Percentiles rank a stretch among this genome's conserved stretches.
phyloP scores from a whole-genome alignment of 2,113 vertebrate genomes.

The Forbesichthys agassizii region DNA sequence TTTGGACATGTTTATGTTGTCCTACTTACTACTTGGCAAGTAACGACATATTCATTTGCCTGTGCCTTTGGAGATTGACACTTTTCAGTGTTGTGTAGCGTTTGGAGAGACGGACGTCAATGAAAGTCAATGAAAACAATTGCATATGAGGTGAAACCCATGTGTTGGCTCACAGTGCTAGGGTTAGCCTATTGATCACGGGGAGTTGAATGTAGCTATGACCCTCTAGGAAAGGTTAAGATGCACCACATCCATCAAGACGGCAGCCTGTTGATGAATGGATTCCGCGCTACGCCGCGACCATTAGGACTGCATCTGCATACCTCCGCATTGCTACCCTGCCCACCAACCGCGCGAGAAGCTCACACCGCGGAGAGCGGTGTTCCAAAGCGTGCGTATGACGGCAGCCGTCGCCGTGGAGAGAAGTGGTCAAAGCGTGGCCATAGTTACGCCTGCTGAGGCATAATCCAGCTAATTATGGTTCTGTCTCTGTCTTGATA shows the following conservation, averaged over 20 bases:
- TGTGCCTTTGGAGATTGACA: conserved; percentile 66
- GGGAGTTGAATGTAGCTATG: conserved; percentile 47
- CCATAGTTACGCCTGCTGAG: conserved; percentile 65
- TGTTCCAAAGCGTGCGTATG: not conserved
- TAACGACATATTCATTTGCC: conserved; percentile 54
- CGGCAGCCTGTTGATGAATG: conserved; percentile 31
- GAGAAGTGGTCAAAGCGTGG: conserved; percentile 49
- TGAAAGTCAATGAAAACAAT: conserved; percentile 41
- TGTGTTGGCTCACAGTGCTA: conserved; percentile 39
- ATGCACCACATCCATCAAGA: conserved; percentile 34
- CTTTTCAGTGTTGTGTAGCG: conserved; percentile 37
- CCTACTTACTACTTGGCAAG: conserved; percentile 26
- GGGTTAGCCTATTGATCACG: conserved; percentile 44
- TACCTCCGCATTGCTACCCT: conserved; percentile 1
- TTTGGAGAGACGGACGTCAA: conserved; percentile 42
- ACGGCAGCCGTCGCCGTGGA: conserved; percentile 38
- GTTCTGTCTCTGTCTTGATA: conserved; percentile 60
- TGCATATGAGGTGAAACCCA: conserved; percentile 41
- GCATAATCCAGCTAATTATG: conserved; percentile 48
- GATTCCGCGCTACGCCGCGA: conserved; percentile 29
- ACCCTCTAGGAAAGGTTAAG: conserved; percentile 35
- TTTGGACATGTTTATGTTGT: conserved; percentile 31
- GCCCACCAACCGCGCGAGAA: too few species aligned
- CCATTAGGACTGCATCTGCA: conserved; percentile 23
- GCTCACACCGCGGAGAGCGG: not conserved